Base-by-base conservation (phyloP, 2,888 invertebrate genomes). In the Maniola hyperantus region DNA sequence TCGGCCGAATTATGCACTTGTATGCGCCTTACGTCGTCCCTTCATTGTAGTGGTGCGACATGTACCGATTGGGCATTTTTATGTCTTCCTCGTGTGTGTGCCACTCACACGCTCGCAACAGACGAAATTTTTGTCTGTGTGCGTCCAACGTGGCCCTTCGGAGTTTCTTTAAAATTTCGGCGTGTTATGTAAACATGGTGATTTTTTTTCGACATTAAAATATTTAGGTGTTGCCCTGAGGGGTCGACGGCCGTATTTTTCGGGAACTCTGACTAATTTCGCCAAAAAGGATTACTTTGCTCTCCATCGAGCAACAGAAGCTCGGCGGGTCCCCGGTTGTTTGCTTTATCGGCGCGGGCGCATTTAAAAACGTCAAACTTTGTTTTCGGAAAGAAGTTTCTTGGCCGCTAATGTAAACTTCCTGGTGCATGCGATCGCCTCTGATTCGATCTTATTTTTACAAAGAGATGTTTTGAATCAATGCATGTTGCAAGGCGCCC, bases 1-100 rank as follows among this genome's bases (percentile, higher is more conserved):
- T 92, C 92, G 89, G 88, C 92, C 92, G 92, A 92, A 92, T 90
- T 92, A 91, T 92, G 92, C 92, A 92, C 91, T 91, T 91, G 92
- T 92, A 92, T 92, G 92, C 92, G 91, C 87, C 91, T 91, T 92
- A 89, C 91, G 91, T 90, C 87, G 85, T 87, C 90, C 90, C 91
- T 91, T 89, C 89, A 86, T 88, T 91, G 92, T 91, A 89, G 89
- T 90, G 85, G 92, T 91, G 91, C 89, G 91, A 88, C 91, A 88
- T 87, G 88, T 91, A 89, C 87, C 79, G 87, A 91, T 86, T 87
- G 87, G 85, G 83, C 86, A 89, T 90, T 91, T 90, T 91, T 91
- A 91, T 84, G 82, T 78, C 77, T 78, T 81, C 76, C 77, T 72
- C 72, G 74, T 89, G 90, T 92, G 91, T 87, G 91, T 74, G 82